A percentile compares a stretch with the other conserved stretches of the same genome.
These are phyloP conservation scores for Psophia crepitans DNA, from an alignment of 2,113 vertebrate species.

Conservation along the genomic window DNA sequence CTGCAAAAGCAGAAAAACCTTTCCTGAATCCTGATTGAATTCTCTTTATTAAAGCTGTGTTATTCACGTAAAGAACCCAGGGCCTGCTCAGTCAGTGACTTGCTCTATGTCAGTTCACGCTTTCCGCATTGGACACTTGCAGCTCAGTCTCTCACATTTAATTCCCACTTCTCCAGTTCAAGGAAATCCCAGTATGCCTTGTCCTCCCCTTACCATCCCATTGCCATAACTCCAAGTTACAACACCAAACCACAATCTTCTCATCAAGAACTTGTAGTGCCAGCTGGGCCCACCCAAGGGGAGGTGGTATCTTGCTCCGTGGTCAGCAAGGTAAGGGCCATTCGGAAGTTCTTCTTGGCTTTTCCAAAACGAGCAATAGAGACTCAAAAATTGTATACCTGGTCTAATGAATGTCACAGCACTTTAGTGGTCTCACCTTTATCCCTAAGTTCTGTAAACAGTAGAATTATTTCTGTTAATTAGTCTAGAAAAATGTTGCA, in stretches of 20 bases:
- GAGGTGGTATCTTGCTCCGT: not conserved
- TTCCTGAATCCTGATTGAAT: not conserved
- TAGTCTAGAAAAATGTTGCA: not conserved
- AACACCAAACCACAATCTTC: not conserved
- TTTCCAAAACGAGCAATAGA: not conserved
- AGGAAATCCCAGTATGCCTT: not conserved
- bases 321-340: not conserved
- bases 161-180: not conserved
- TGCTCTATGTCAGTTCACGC: not conserved
- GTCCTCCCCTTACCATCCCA: not conserved
- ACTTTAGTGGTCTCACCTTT: rapidly evolving
- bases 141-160: not conserved
- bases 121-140: not conserved
- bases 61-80: not conserved
- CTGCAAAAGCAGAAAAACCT: not conserved
- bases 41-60: not conserved
- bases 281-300: not conserved
- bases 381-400: not conserved
- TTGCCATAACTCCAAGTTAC: not conserved
- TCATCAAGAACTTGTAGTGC: not conserved
- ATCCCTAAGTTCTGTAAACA: not conserved
- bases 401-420: not conserved
- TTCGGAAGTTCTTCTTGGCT: not conserved
- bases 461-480: not conserved
- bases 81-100: not conserved